Base-by-base conservation (phyloP, 2,888 invertebrate species). In the Molanna angustata region DNA sequence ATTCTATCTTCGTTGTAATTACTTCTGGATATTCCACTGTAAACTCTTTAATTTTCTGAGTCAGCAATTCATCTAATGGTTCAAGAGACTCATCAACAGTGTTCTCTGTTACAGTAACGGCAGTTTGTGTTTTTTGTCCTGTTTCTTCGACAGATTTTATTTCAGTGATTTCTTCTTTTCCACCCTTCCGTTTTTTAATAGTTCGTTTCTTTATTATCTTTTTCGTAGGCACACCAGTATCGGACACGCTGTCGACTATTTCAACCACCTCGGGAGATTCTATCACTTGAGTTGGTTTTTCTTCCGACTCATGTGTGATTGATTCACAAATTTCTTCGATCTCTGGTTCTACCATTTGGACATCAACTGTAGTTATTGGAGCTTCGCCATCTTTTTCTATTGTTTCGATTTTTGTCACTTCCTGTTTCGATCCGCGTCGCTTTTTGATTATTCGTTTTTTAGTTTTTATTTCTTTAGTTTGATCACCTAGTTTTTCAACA, bases 111-210 rank as follows among this genome's bases (percentile, higher is more conserved):
- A 52, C 35, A n/a, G 65, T 62, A 0, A 73, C 66, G 0, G 68
- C 69, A 0, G 68, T 70, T 1, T 68, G 61, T 0, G 71, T 69
- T 1, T 61, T 62, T 43, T 71, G 67, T 16, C 68, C 69, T 2
- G 73, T 71, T 45, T 70, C 68, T 54, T 74, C 67, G 13, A 72
- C 64, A 3, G 76, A 77, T 2, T 71, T 66, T 11, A 72, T 72
- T 63, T 73, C 73, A 1, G 78, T 74, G 6, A 72, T 65, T 61
- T 76, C 74, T 54, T 71, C 64, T 45, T 75, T 73, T 0, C 64
- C 64, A 1, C 72, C 77, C 42, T 69, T 70, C 52, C 65, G 68
- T 46, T 72, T 73, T 59, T 72, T 79, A 1, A 76, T 70, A 2
- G 70, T 67, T 1, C 74, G 73, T 54, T 70, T 78, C 2, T 72